Evolutionary conservation across 2,797 vertebrate species (phyloP).

Genomic region (Anas flavirostris): DNA sequence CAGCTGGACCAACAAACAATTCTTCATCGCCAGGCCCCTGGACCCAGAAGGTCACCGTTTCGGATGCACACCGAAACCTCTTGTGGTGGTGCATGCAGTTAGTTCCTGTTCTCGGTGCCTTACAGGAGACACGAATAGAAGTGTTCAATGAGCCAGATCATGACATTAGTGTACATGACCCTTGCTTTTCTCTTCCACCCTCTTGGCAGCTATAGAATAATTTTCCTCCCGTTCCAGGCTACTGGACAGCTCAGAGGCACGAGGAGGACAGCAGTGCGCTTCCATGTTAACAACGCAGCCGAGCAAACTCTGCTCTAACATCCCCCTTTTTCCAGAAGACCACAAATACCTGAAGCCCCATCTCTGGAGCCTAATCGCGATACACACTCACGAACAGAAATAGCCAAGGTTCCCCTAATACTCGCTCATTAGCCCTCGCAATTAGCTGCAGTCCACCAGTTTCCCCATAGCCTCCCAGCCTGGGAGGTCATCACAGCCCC

Average conservation of each 20-base stretch:
- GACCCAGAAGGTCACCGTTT: conserved; percentile 9
- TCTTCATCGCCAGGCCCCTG: not conserved
- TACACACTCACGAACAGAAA: not conserved
- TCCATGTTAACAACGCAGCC: accelerated
- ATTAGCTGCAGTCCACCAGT: not conserved
- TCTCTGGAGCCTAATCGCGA: not conserved
- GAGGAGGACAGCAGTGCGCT: not conserved
- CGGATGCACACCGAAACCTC: not conserved
- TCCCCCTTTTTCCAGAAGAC: not conserved
- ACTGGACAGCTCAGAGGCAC: not conserved
- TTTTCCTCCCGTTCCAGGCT: not conserved
- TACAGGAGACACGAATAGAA: not conserved
- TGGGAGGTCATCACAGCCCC: not conserved
- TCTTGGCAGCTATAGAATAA: not conserved
- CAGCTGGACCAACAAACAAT: not conserved
- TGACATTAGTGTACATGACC: not conserved
- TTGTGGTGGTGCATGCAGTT: not conserved
- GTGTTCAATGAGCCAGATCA: not conserved
- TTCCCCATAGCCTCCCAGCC: not conserved
- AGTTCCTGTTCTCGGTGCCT: not conserved
- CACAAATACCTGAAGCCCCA: no score
- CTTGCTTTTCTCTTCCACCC: not conserved
- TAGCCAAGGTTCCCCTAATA: not conserved
- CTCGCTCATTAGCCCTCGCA: accelerated
- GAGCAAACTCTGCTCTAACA: not conserved